Evolutionary conservation across 2,797 vertebrate genomes (phyloP).

Genomic region (Todus mexicanus): DNA sequence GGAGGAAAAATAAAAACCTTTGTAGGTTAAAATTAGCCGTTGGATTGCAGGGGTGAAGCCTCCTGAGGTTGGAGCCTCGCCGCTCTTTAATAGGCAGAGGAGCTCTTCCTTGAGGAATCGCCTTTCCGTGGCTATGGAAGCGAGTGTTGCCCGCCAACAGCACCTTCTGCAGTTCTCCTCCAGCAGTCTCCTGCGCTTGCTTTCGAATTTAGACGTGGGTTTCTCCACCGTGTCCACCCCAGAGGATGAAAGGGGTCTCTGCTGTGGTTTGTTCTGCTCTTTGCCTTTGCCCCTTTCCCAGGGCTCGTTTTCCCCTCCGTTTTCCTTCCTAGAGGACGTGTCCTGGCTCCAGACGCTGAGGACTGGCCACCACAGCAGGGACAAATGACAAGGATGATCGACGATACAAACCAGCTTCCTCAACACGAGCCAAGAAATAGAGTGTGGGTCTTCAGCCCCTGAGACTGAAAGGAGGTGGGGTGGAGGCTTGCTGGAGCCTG

Average conservation of each 20-base stretch:
- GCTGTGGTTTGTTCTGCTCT: background rate
- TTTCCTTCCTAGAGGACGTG: background rate
- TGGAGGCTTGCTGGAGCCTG: background rate
- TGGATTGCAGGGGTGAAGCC: background rate
- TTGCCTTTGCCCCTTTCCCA: background rate
- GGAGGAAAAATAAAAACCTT: background rate
- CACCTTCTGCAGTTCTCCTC: constrained; percentile 12
- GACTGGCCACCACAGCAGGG: background rate
- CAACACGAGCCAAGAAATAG: background rate
- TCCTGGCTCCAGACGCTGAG: background rate
- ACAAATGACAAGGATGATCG: background rate
- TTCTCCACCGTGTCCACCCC: background rate
- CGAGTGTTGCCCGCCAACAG: background rate
- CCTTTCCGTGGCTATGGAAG: constrained; percentile 26
- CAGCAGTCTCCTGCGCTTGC: background rate
- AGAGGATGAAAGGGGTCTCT: background rate
- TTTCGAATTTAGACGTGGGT: background rate
- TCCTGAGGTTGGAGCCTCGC: background rate
- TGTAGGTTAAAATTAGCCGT: constrained; percentile 7
- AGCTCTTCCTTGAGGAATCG: constrained; percentile 36
- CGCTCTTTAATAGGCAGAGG: constrained; percentile 39
- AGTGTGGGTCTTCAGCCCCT: background rate
- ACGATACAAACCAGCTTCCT: background rate
- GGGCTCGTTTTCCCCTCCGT: background rate
- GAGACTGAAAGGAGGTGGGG: background rate